Conservation (phyloP, 2,888 invertebrate genomes). For the Periphyllus acericola region DNA sequence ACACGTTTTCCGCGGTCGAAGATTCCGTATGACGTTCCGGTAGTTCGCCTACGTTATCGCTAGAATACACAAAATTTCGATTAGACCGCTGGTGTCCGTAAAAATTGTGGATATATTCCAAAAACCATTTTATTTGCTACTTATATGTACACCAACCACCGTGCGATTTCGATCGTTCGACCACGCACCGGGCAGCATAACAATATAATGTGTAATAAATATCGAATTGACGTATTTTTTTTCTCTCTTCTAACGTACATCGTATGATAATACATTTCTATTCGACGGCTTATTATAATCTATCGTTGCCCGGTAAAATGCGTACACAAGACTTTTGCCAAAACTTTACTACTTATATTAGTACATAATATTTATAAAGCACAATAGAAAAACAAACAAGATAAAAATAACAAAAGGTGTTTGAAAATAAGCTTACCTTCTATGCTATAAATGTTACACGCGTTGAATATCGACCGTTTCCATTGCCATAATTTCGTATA, state of each 20-base stretch:
- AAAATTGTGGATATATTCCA: not conserved
- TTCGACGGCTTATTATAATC: not conserved
- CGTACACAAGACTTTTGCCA: not conserved
- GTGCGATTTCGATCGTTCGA: not conserved
- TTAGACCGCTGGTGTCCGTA: not conserved
- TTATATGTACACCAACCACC: not conserved
- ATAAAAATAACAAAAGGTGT: not conserved
- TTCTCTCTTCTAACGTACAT: no score
- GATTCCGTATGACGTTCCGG: not conserved
- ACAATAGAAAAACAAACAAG: not conserved
- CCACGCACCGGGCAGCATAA: not conserved
- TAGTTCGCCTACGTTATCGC: constrained; percentile 17
- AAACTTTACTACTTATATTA: not conserved
- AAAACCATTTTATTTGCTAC: not conserved
- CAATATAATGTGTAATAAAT: not conserved
- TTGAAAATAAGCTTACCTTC: constrained; percentile 60
- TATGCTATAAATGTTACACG: constrained; percentile 43
- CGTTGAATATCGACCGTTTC: constrained; percentile 42
- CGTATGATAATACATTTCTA: not conserved
- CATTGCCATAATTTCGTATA: constrained; percentile 41
- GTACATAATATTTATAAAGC: not conserved
- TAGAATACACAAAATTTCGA: constrained; percentile 36
- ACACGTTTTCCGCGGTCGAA: constrained; percentile 29
- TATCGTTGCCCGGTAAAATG: not conserved
- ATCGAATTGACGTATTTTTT: not conserved